These are phyloP conservation scores for Nephrotoma guestfalica DNA, from an alignment of 2,888 invertebrate genomes.

Conservation along the genomic window DNA sequence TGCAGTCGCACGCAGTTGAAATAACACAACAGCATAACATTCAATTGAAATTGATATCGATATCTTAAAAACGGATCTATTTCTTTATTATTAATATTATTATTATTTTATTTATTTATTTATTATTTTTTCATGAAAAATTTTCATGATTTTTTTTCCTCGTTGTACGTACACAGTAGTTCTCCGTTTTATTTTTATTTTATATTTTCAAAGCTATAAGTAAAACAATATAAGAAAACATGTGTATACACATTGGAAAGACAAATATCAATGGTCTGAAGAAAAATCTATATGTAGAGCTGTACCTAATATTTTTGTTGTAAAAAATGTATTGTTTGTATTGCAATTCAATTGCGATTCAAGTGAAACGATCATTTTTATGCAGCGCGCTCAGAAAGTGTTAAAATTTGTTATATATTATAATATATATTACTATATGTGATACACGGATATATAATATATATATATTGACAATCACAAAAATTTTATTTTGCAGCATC, in stretches of 20 bases:
- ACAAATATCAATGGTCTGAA: neutral
- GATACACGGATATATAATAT: neutral
- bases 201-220: neutral
- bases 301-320: neutral
- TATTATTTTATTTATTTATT: conserved; percentile 1
- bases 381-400: neutral
- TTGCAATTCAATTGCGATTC: neutral
- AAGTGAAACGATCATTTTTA: neutral
- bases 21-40: neutral
- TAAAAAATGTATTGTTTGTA: neutral
- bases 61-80: conserved; percentile 1
- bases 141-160: neutral
- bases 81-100: neutral
- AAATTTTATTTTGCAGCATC: neutral
- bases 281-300: neutral
- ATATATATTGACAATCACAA: neutral
- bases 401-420: neutral
- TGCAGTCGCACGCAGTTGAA: neutral
- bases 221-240: neutral
- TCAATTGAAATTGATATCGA: conserved; percentile 2
- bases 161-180: neutral
- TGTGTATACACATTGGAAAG: neutral
- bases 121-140: neutral
- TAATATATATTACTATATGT: too few species aligned
- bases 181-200: neutral